Evolutionary conservation across 2,797 vertebrate genomes (phyloP), one percentile per base, ranked within the genome.

Genomic region (Picus viridis): DNA sequence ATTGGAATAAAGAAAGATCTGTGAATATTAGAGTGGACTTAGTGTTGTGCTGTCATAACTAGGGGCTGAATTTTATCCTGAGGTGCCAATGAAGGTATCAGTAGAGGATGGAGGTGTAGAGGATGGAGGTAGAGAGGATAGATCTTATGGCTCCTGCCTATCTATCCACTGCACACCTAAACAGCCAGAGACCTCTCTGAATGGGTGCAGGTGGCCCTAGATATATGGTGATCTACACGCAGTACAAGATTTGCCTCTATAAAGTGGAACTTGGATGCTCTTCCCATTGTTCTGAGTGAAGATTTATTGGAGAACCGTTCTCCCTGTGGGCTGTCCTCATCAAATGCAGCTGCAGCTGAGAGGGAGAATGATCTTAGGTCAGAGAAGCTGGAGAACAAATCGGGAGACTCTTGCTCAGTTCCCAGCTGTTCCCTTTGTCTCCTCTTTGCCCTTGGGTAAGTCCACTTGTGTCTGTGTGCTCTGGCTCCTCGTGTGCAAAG

Each of bases 401-500:
- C 59, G 56, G 39, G 73, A 78, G 73, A 30, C 49, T 43, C 27
- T 83, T 87, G n/a, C 36, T 85, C 15, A 16, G 34, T 67, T 92
- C 67, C 79, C 24, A 89, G 79, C 79, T 88, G 57, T 86, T 84
- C 7, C 73, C 49, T 39, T 16, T 24, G 59, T 85, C 73, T 90
- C 34, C 57, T 68, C 2, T 67, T 59, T 92, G 92, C 90, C 82
- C 73, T 81, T 90, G 76, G 73, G 82, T 88, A 83, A 93, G 63
- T 76, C 73, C 7, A 3, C 29, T 90, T 2, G 10, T 78, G 90
- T 89, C 53, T 87, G 57, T 81, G n/a, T 70, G 56, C 65, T 84
- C 63, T 69, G 78, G 36, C 63, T 90, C 63, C 86, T 89, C 65
- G 59, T 88, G 84, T 61, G 63, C 43, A 70, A 78, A 81, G 79